Percentiles rank a stretch among this genome's conserved stretches.
Evolutionary conservation across 1,140 invertebrate species (phyloP).

Genomic region (Rhyacophila brunnea): DNA sequence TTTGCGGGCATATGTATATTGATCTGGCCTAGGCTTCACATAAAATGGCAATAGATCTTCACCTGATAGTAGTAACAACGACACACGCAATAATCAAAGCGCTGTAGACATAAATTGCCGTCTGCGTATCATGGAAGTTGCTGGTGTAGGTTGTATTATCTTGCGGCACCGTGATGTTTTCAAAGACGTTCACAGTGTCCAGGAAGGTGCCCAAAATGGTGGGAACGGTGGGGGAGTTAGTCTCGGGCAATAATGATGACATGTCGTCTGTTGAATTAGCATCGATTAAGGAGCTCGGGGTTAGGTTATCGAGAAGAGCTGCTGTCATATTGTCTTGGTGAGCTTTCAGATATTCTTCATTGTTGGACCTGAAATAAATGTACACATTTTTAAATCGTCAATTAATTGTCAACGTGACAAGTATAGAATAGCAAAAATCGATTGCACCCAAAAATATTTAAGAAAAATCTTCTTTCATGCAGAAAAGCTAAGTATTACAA

Average conservation of each 20-base stretch:
- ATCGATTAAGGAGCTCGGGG: not conserved
- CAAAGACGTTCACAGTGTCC: conserved; percentile 32
- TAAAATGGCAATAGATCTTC: no score
- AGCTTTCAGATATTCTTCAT: conserved; percentile 16
- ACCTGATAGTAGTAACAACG: conserved; percentile 55
- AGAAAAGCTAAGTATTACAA: no score
- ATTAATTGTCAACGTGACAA: no score
- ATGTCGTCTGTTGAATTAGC: conserved; percentile 17
- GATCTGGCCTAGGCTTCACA: no score
- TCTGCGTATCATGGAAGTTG: conserved; percentile 30
- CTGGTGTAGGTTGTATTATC: not conserved
- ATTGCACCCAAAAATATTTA: no score
- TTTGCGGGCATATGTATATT: no score
- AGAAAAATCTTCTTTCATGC: no score
- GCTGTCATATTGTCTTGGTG: not conserved
- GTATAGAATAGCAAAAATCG: no score
- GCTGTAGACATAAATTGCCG: conserved; percentile 61
- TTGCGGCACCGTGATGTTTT: conserved; percentile 8
- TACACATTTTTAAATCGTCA: not conserved
- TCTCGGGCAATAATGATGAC: no score
- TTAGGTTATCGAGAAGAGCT: not conserved
- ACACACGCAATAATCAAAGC: conserved; percentile 56
- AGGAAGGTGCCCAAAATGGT: conserved; percentile 40
- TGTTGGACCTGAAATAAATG: conserved; percentile 19
- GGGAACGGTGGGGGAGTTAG: no score